Evolutionary conservation across 1,140 invertebrate species (phyloP).

Genomic region (Cylas formicarius): DNA sequence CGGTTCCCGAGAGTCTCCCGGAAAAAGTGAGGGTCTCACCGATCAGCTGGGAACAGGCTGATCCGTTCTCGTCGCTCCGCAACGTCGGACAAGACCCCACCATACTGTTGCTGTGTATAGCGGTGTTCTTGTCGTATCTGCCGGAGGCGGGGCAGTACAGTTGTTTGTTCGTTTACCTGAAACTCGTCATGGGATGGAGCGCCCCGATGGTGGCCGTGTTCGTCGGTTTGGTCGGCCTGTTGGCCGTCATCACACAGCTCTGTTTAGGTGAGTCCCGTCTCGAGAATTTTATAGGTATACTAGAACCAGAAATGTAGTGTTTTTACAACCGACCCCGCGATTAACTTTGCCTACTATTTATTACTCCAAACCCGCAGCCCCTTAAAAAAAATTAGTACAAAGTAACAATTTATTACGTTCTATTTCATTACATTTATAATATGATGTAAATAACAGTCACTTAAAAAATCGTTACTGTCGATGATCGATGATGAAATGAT

Average conservation of each 20-base stretch:
- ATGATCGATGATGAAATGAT: no score
- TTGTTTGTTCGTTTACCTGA: constrained; percentile 99
- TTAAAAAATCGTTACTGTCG: no score
- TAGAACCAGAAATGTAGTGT: no score
- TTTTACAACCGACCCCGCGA: no score
- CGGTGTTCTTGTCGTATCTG: constrained; percentile 95
- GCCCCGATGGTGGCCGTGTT: constrained; percentile 93
- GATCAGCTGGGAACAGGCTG: constrained; percentile 93
- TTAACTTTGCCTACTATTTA: no score
- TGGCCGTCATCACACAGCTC: constrained; percentile 93
- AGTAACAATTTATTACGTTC: no score
- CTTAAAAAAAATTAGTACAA: no score
- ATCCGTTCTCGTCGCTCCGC: constrained; percentile 86
- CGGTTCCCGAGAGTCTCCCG: constrained; percentile 95
- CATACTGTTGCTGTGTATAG: constrained; percentile 92
- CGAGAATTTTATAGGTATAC: constrained; percentile 2
- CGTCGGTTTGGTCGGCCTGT: constrained; percentile 92
- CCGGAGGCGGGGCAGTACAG: constrained; percentile 99
- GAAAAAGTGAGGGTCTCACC: constrained; percentile 80
- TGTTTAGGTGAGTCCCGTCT: constrained; percentile 74
- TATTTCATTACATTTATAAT: no score
- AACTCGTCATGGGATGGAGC: constrained; percentile 95
- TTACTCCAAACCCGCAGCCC: no score
- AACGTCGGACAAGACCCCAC: constrained; percentile 95
- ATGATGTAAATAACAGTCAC: no score